phyloP scores from a whole-genome alignment of 2,797 vertebrate species.

The Tangara arthus region DNA sequence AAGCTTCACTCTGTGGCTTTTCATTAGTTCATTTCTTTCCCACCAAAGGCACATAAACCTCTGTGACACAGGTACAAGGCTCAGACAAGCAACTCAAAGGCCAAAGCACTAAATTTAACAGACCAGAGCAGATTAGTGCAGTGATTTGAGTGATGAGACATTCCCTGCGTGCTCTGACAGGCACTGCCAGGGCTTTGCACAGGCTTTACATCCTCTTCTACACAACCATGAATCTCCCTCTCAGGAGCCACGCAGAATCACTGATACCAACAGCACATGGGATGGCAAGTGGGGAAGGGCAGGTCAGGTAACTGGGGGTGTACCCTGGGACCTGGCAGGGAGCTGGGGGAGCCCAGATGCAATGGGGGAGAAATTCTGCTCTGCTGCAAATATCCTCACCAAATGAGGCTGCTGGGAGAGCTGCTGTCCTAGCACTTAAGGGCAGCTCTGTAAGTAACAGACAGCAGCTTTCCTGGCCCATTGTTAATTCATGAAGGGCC shows the following conservation, averaged over 20 bases:
- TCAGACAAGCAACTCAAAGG: conserved; percentile 19
- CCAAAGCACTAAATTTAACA: conserved; percentile 40
- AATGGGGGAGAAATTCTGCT: neutral
- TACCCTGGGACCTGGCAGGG: no score
- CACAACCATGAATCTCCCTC: accelerated
- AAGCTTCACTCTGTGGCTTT: neutral
- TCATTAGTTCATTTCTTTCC: neutral
- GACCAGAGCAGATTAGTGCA: neutral
- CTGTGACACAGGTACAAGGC: conserved; percentile 4
- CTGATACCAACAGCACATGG: neutral
- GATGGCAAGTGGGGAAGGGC: accelerated
- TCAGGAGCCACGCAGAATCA: neutral
- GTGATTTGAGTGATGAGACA: neutral
- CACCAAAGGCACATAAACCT: neutral
- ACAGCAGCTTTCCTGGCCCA: neutral
- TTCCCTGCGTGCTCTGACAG: neutral
- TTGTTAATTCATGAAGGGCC: conserved; percentile 63
- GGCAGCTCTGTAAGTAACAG: conserved; percentile 37
- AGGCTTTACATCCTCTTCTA: neutral
- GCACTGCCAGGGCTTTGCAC: neutral
- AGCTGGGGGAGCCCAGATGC: neutral
- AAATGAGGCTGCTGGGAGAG: neutral
- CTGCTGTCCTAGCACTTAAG: neutral
- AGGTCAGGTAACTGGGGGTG: neutral
- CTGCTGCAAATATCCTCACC: neutral